These are phyloP conservation scores for Mongoloraphidia duomilia DNA, from an alignment of 2,888 invertebrate genomes.

Conservation along the genomic window DNA sequence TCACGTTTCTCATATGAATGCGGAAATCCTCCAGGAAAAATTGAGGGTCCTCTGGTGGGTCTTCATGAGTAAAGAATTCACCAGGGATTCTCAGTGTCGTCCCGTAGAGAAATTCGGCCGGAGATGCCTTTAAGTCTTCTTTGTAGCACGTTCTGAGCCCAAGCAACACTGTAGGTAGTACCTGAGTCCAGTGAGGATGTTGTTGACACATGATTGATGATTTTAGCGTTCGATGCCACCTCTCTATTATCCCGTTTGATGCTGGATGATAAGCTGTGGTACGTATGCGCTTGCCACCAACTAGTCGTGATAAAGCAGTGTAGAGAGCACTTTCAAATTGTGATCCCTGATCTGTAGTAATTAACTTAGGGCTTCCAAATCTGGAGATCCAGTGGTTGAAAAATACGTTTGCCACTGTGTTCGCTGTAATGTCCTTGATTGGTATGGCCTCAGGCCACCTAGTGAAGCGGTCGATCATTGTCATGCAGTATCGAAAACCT, in stretches of 20 bases:
- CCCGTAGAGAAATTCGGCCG: slow-evolving; percentile 13
- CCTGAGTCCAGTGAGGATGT: slow-evolving; percentile 11
- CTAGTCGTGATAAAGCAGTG: slow-evolving; percentile 7
- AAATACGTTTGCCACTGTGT: no score
- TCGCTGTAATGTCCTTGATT: no score
- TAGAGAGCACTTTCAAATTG: slow-evolving; percentile 10
- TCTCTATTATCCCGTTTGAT: no score
- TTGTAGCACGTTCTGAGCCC: slow-evolving; percentile 15
- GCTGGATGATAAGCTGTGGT: no score
- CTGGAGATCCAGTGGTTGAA: no score
- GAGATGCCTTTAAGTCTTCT: slow-evolving; percentile 14
- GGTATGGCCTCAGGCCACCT: no score
- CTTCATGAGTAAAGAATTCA: no score
- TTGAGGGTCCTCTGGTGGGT: slow-evolving; percentile 8
- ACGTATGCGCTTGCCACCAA: slow-evolving; percentile 9
- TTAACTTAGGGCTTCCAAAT: slow-evolving; percentile 8
- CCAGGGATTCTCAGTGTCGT: slow-evolving; percentile 13
- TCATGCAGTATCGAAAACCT: no score
- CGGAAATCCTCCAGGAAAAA: slow-evolving; percentile 11
- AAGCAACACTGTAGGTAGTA: slow-evolving; percentile 14
- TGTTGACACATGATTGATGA: no score
- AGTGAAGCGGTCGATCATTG: no score
- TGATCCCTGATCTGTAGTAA: slow-evolving; percentile 12
- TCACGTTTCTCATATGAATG: slow-evolving; percentile 7
- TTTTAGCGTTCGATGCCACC: no score